Conservation (phyloP, 2,797 vertebrate species). For the Macropus fuliginosus region DNA sequence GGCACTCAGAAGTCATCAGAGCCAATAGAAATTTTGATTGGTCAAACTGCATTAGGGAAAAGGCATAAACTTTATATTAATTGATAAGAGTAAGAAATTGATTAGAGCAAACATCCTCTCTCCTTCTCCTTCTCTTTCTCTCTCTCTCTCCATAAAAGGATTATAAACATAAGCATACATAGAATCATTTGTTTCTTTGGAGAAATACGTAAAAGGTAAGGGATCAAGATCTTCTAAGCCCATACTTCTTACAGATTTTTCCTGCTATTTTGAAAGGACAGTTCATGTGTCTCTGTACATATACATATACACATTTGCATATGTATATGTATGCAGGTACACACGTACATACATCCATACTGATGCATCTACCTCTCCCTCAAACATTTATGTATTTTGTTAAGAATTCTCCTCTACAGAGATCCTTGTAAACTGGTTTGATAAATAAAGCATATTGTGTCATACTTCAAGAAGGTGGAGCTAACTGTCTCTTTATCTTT, state of each 20-base stretch:
- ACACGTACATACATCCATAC: neutral
- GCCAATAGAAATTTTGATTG: neutral
- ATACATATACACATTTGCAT: neutral
- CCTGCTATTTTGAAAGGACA: neutral
- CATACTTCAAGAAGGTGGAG: neutral
- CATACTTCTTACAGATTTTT: neutral
- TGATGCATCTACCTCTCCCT: neutral
- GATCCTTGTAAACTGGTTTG: neutral
- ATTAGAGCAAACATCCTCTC: neutral
- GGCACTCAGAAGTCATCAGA: neutral
- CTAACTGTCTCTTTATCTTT: neutral
- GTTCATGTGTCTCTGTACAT: neutral
- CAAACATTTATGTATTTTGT: neutral
- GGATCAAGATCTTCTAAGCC: neutral
- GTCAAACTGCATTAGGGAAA: slow-evolving; percentile 23
- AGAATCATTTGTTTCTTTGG: neutral
- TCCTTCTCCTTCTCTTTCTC: too few species aligned
- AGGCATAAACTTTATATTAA: neutral
- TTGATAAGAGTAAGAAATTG: slow-evolving; percentile 18
- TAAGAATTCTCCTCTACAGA: slow-evolving; percentile 23
- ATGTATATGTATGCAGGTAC: neutral
- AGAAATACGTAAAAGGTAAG: neutral
- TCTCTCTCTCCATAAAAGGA: neutral
- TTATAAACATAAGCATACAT: neutral
- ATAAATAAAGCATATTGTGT: neutral